phyloP scores from a whole-genome alignment of 2,888 invertebrate species.

The Willowsia nigromaculata region DNA sequence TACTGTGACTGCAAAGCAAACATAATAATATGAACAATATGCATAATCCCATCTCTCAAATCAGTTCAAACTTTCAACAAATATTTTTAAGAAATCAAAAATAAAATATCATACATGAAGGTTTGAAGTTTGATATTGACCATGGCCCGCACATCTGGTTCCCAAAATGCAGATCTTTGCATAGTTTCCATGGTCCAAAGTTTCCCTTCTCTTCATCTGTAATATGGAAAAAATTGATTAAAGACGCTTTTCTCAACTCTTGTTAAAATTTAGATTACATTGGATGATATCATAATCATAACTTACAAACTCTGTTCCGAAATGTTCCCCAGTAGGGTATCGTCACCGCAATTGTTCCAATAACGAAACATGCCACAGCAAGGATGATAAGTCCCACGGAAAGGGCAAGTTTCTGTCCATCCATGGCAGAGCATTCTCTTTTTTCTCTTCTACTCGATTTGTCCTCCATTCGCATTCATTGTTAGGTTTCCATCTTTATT shows the following conservation, averaged over 20 bases:
- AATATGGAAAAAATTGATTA: no score
- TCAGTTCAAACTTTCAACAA: no score
- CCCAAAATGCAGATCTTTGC: slow-evolving; percentile 90
- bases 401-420: slow-evolving; percentile 77
- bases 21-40: no score
- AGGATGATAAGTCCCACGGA: slow-evolving; percentile 83
- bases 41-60: no score
- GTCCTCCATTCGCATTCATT: slow-evolving; percentile 58
- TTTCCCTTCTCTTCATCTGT: slow-evolving; percentile 88
- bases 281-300: no score
- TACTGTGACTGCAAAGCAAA: slow-evolving; percentile 85
- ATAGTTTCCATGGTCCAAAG: slow-evolving; percentile 93
- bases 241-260: no score
- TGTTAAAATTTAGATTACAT: no score
- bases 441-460: slow-evolving; percentile 26
- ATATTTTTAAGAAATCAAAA: no score
- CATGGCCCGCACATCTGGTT: slow-evolving; percentile 89
- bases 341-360: slow-evolving; percentile 91
- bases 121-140: slow-evolving; percentile 88
- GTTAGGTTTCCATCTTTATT: not conserved
- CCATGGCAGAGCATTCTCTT: slow-evolving; percentile 76
- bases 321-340: slow-evolving; percentile 94
- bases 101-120: slow-evolving; percentile 84
- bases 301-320: slow-evolving; percentile 86
- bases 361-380: slow-evolving; percentile 89